Percentiles rank a stretch among this genome's conserved stretches.
These are phyloP conservation scores for Colinus virginianus DNA, from an alignment of 2,113 vertebrate genomes.

Conservation along the genomic window DNA sequence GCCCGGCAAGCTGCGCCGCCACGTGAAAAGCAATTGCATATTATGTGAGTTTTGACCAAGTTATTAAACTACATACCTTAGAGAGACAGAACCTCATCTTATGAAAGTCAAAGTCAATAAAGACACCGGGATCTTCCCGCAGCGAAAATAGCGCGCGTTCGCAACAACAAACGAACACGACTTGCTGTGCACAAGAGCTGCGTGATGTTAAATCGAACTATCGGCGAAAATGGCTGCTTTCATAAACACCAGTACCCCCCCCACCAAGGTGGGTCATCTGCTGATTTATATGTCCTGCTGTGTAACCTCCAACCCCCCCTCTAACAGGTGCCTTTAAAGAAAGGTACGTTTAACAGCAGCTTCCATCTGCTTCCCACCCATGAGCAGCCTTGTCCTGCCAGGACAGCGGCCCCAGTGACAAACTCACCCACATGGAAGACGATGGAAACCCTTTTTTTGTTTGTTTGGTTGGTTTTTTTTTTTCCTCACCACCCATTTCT, in stretches of 20 bases:
- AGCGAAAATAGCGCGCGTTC: constrained; percentile 16
- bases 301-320: constrained; percentile 14
- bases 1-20: constrained; percentile 19
- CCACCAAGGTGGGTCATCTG: background rate
- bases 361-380: constrained; percentile 22
- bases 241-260: constrained; percentile 13
- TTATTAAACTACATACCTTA: constrained; percentile 68
- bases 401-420: constrained; percentile 1
- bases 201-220: constrained; percentile 19
- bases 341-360: background rate
- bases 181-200: constrained; percentile 36
- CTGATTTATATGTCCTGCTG: constrained; percentile 39
- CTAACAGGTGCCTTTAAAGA: constrained; percentile 10
- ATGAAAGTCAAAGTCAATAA: constrained; percentile 71
- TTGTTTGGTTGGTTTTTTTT: no score
- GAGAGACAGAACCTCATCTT: constrained; percentile 62
- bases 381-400: background rate
- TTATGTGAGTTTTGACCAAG: constrained; percentile 58
- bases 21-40: constrained; percentile 42
- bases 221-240: background rate
- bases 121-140: constrained; percentile 27
- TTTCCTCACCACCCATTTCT: background rate
- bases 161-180: constrained; percentile 49
- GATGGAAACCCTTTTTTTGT: background rate
- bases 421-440: constrained; percentile 15